phyloP scores from a whole-genome alignment of 2,888 invertebrate species.

The Amblyjoppa fuscipennis region DNA sequence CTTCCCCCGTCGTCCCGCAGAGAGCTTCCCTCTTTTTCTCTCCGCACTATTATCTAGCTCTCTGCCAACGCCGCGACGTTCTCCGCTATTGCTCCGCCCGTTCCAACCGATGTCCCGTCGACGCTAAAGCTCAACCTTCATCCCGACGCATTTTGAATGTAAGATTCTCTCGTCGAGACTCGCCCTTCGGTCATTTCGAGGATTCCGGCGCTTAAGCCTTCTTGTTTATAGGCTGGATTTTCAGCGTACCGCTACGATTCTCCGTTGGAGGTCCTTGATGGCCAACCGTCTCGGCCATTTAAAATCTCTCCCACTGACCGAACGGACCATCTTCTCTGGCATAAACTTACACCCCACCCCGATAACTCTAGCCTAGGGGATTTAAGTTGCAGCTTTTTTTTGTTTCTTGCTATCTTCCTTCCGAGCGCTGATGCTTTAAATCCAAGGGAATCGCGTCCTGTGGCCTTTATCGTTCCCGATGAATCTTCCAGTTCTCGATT shows the following conservation, averaged over 20 bases:
- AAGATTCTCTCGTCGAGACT: conserved; percentile 77
- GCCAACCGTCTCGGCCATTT: conserved; percentile 39
- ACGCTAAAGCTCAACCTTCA: conserved; percentile 75
- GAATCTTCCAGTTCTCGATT: too few species aligned
- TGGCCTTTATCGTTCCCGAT: conserved; percentile 35
- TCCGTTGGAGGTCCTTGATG: conserved; percentile 24
- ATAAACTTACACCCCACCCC: conserved; percentile 34
- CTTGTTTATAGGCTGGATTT: conserved; percentile 81
- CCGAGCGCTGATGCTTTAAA: conserved; percentile 27
- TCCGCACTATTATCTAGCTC: conserved; percentile 7
- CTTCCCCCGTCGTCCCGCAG: conserved; percentile 22
- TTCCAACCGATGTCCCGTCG: conserved; percentile 29
- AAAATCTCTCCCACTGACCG: conserved; percentile 53
- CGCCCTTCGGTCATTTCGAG: conserved; percentile 80
- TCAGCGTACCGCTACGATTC: neutral
- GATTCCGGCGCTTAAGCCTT: conserved; percentile 79
- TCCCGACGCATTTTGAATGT: conserved; percentile 81
- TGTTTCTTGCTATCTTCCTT: neutral
- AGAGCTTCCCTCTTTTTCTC: conserved; percentile 26
- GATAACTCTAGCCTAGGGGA: conserved; percentile 38
- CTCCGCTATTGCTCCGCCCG: conserved; percentile 37
- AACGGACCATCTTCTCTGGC: conserved; percentile 31
- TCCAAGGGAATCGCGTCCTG: conserved; percentile 32
- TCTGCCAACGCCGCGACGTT: conserved; percentile 22
- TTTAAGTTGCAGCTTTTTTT: conserved; percentile 36